Evolutionary conservation across 1,140 invertebrate genomes (phyloP).

Genomic region (Zaprionus inermis): DNA sequence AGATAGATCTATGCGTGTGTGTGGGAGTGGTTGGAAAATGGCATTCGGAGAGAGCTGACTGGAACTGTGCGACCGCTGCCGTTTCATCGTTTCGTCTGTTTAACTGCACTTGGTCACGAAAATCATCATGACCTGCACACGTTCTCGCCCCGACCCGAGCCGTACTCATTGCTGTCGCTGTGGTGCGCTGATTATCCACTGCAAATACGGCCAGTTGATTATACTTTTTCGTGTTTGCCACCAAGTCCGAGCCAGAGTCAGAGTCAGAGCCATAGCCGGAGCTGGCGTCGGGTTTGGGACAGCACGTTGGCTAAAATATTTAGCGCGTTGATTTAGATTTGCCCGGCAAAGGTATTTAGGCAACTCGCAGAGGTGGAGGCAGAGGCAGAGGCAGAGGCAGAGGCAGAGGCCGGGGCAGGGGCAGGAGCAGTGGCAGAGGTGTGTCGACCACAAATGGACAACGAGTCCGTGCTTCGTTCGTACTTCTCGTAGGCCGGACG

Average conservation of each 20-base stretch:
- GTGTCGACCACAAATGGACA: conserved; percentile 68
- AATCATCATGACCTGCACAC: conserved; percentile 68
- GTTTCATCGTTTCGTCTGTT: conserved; percentile 70
- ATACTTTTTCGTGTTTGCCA: conserved; percentile 79
- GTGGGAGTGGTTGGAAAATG: conserved; percentile 22
- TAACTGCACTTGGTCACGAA: conserved; percentile 82
- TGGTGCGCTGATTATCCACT: conserved; percentile 73
- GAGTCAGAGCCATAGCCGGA: neutral
- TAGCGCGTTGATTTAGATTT: conserved; percentile 81
- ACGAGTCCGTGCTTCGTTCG: conserved; percentile 12
- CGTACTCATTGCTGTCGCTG: conserved; percentile 27
- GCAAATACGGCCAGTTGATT: conserved; percentile 81
- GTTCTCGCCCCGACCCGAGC: neutral
- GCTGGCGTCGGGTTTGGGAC: neutral
- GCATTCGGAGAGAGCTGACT: conserved; percentile 52
- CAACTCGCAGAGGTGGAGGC: conserved; percentile 31
- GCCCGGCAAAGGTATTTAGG: conserved; percentile 77
- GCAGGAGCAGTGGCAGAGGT: neutral
- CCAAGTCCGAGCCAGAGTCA: conserved; percentile 39
- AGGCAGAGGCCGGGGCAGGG: neutral
- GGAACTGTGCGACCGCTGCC: conserved; percentile 48
- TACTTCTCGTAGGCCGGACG: conserved; percentile 51
- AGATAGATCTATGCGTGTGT: conserved; percentile 17
- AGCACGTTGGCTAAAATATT: conserved; percentile 76
- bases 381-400: neutral